Base-by-base conservation (phyloP, 2,888 invertebrate genomes). In the Lithodes maja region DNA sequence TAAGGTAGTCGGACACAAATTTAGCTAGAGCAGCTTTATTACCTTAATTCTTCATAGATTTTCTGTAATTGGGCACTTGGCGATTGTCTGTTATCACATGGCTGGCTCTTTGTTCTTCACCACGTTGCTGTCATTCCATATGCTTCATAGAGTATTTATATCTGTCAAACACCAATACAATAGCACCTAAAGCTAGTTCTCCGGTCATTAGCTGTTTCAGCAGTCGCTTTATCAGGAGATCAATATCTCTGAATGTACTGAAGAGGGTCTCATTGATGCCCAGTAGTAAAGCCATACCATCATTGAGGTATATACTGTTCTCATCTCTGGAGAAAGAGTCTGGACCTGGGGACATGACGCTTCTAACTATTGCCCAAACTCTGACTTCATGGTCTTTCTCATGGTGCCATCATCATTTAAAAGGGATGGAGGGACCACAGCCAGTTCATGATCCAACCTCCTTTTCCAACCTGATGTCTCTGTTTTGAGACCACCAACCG, bases 31-130 rank as follows among this genome's bases (percentile, higher is more conserved):
- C 61, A n/a, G n/a, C n/a, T n/a, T n/a, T n/a, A n/a, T n/a, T n/a
- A 61, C 74, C 74, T 17, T 7, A 74, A 74, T 74, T 74, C 74
- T n/a, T 74, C n/a, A 74, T 74, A 33, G n/a, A 74, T 74, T 74
- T 12, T 74, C 74, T 33, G n/a, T 74, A 74, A n/a, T 74, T 74
- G 33, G 33, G 74, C 17, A 74, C 74, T 74, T 61, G 61, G 61
- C 61, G 61, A 61, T 61, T 61, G 7, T 61, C 61, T 61, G 33
- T 61, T 61, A 61, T 61, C 61, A 61, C 5, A 61, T 61, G 61
- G 5, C 61, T 61, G 61, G 61, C 61, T 61, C 61, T 7, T 61
- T 61, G 61, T 61, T 61, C 61, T 61, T 5, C 61, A 61, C 61
- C 61, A 12, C 61, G 61, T 12, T 12, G 61, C 61, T 61, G 7